phyloP scores from a whole-genome alignment of 2,888 invertebrate genomes.

The Chrysodeixis includens region DNA sequence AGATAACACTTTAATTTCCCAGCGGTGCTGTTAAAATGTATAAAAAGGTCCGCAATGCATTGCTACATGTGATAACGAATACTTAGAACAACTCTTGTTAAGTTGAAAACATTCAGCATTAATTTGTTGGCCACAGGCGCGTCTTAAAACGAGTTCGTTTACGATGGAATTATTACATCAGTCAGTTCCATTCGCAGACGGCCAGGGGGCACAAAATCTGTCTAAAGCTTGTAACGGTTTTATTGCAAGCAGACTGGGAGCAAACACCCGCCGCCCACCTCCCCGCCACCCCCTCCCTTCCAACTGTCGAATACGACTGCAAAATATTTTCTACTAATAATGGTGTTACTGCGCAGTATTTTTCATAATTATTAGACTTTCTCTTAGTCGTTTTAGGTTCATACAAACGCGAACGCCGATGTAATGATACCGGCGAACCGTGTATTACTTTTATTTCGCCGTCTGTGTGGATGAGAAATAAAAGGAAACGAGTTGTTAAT shows the following conservation, averaged over 20 bases:
- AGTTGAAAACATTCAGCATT: conserved; percentile 14
- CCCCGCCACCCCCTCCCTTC: conserved; percentile 27
- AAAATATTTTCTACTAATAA: conserved; percentile 59
- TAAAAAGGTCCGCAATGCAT: background rate
- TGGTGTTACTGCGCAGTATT: conserved; percentile 42
- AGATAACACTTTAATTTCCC: conserved; percentile 8
- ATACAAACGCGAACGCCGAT: conserved; percentile 12
- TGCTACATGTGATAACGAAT: background rate
- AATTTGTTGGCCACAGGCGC: conserved; percentile 36
- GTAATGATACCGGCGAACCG: conserved; percentile 6
- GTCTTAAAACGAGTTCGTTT: conserved; percentile 51
- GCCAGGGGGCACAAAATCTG: conserved; percentile 62
- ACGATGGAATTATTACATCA: conserved; percentile 64
- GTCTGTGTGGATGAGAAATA: conserved; percentile 6
- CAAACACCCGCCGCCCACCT: conserved; percentile 56
- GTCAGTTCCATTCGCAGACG: conserved; percentile 57
- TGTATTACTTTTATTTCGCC: conserved; percentile 12
- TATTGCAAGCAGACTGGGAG: conserved; percentile 64
- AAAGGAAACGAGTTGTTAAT: conserved; percentile 10
- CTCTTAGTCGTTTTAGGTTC: conserved; percentile 20
- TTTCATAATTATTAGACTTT: conserved; percentile 27
- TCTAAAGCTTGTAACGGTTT: conserved; percentile 67
- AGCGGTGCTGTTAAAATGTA: background rate
- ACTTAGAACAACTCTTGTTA: background rate
- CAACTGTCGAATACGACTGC: conserved; percentile 51